phyloP scores from a whole-genome alignment of 2,888 invertebrate genomes.

The Dicranocentrus wangi region DNA sequence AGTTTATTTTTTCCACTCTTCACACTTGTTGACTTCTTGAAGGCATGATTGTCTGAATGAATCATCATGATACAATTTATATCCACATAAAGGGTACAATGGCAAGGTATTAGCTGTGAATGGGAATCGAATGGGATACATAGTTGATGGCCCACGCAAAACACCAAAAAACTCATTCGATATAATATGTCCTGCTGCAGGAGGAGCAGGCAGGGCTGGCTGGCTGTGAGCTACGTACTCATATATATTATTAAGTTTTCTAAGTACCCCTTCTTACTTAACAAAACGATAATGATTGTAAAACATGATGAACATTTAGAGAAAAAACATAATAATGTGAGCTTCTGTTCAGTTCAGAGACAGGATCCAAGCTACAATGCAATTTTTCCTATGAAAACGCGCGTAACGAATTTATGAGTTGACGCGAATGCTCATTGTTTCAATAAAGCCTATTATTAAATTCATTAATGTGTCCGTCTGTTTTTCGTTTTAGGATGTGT shows the following conservation, averaged over 20 bases:
- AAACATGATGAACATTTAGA: too few relatives aligned
- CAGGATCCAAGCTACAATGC: constrained; percentile 60
- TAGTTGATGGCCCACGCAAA: constrained; percentile 44
- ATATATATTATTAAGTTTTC: too few relatives aligned
- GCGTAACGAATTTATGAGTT: constrained; percentile 64
- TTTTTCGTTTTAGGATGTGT: neutral
- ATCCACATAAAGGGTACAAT: constrained; percentile 15
- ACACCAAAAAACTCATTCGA: neutral
- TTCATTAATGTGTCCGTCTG: constrained; percentile 15
- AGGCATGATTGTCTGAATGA: constrained; percentile 49
- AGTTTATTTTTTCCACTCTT: constrained; percentile 37
- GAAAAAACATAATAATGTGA: too few relatives aligned
- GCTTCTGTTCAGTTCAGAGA: constrained; percentile 13
- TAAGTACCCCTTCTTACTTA: too few relatives aligned
- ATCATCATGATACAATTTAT: constrained; percentile 58
- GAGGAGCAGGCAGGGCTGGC: too few relatives aligned
- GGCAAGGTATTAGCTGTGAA: constrained; percentile 1
- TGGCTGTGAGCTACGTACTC: too few relatives aligned
- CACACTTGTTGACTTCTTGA: constrained; percentile 55
- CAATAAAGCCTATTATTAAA: constrained; percentile 51
- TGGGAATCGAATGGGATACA: constrained; percentile 4
- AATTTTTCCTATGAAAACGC: constrained; percentile 49
- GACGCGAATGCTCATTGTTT: constrained; percentile 54
- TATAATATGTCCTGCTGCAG: too few relatives aligned
- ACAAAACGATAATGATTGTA: too few relatives aligned